Evolutionary conservation across 2,797 vertebrate genomes (phyloP).

Genomic region (Chrysocyon brachyurus): DNA sequence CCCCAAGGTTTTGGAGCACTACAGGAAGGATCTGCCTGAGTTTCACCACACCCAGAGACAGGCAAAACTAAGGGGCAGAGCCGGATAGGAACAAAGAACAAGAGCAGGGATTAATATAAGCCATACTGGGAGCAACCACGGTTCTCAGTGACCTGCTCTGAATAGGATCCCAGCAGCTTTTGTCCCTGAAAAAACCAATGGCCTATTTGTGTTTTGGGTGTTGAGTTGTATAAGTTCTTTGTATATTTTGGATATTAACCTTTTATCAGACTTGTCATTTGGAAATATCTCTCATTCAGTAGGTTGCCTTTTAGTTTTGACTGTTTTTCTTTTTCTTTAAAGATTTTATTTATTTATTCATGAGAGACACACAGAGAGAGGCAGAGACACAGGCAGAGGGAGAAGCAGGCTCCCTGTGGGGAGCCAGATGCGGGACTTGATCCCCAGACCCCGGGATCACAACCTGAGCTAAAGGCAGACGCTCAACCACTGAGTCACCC

Average conservation of each 20-base stretch:
- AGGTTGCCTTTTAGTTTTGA: neutral
- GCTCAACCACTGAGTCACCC: no score
- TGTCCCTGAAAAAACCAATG: neutral
- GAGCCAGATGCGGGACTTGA: no score
- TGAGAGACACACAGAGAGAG: no score
- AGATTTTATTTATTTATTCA: no score
- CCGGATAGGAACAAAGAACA: neutral
- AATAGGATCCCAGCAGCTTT: neutral
- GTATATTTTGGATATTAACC: neutral
- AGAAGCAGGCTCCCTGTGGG: no score
- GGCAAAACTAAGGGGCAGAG: neutral
- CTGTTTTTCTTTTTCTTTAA: no score
- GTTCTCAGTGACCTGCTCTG: neutral
- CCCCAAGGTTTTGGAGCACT: neutral
- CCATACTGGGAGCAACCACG: neutral
- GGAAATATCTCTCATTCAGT: neutral
- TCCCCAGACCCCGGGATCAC: no score
- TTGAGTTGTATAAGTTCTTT: neutral
- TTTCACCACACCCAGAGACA: neutral
- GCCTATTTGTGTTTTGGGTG: neutral
- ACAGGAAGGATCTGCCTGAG: neutral
- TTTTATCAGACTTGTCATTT: neutral
- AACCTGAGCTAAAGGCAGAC: no score
- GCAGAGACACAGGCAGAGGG: no score
- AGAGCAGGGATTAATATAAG: neutral